Evolutionary conservation across 2,888 invertebrate genomes (phyloP).

Genomic region (Heteromyza rotundicornis): DNA sequence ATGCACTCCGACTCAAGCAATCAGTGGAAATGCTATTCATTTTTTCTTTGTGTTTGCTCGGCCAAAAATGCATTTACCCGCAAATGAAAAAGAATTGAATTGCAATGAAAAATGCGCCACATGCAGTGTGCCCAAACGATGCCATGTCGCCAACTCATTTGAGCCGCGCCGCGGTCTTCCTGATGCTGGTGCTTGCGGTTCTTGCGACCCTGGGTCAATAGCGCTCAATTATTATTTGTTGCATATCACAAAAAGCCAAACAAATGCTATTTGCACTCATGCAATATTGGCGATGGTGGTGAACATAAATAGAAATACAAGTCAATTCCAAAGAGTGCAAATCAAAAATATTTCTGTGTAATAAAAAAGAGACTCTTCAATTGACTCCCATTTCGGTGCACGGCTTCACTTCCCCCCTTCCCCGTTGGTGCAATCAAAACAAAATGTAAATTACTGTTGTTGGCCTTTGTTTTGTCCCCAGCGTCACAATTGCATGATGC

Average conservation of each 20-base stretch:
- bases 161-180: neutral
- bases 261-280: neutral
- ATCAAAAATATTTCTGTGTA: too few species aligned
- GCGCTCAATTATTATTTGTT: constrained; percentile 12
- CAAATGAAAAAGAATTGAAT: constrained; percentile 33
- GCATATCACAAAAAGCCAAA: neutral
- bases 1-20: constrained; percentile 37
- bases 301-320: too few species aligned
- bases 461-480: too few species aligned
- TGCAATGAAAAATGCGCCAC: neutral
- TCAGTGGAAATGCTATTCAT: constrained; percentile 38
- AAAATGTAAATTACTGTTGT: too few species aligned
- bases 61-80: constrained; percentile 38
- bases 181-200: neutral
- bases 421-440: too few species aligned
- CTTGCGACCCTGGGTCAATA: constrained; percentile 1
- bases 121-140: neutral
- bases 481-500: too few species aligned
- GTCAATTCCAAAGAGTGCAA: neutral
- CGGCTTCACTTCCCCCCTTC: too few species aligned
- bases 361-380: too few species aligned
- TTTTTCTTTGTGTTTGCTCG: constrained; percentile 26
- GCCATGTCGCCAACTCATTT: too few species aligned
- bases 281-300: neutral
- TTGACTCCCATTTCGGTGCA: too few species aligned